A percentile compares a stretch with the other conserved stretches of the same genome.
Conservation (phyloP, 35 echinoderm and acorn worm species). For the Acanthaster planci region DNA sequence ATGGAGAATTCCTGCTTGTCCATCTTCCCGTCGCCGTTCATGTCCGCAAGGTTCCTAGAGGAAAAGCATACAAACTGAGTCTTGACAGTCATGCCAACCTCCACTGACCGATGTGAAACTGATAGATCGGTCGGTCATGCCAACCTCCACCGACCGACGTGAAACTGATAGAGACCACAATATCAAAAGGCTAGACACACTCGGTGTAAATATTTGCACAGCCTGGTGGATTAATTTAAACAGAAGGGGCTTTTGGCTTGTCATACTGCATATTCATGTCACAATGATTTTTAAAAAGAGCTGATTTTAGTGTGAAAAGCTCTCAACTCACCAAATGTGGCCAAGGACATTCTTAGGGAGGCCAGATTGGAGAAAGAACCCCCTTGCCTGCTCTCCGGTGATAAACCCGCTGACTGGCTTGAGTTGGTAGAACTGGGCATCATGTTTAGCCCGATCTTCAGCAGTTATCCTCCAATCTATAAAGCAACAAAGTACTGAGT, state of each 20-base stretch:
- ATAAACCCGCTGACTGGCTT: slow-evolving; percentile 90
- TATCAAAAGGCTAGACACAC: no score
- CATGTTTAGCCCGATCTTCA: slow-evolving; percentile 94
- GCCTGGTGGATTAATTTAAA: no score
- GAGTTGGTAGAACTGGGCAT: slow-evolving; percentile 81
- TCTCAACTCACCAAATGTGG: slow-evolving; percentile 82
- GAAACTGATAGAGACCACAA: no score
- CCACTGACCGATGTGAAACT: no score
- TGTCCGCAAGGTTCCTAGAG: slow-evolving; percentile 81
- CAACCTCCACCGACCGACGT: no score
- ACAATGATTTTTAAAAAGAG: no score
- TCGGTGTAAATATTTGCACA: no score
- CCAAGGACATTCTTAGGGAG: slow-evolving; percentile 82
- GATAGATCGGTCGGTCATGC: no score
- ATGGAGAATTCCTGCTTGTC: slow-evolving; percentile 98
- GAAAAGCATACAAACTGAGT: neutral
- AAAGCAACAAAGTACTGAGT: neutral
- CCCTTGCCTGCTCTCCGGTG: slow-evolving; percentile 70
- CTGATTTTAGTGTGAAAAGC: neutral
- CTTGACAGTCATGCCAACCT: no score
- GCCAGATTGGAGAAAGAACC: slow-evolving; percentile 86
- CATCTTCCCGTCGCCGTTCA: slow-evolving; percentile 93
- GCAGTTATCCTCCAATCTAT: slow-evolving; percentile 91
- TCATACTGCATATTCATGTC: no score
- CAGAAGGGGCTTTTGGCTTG: no score